A percentile compares a stretch with the other conserved stretches of the same genome.
Evolutionary conservation across 2,113 vertebrate genomes (phyloP).

Genomic region (Oncorhynchus keta): DNA sequence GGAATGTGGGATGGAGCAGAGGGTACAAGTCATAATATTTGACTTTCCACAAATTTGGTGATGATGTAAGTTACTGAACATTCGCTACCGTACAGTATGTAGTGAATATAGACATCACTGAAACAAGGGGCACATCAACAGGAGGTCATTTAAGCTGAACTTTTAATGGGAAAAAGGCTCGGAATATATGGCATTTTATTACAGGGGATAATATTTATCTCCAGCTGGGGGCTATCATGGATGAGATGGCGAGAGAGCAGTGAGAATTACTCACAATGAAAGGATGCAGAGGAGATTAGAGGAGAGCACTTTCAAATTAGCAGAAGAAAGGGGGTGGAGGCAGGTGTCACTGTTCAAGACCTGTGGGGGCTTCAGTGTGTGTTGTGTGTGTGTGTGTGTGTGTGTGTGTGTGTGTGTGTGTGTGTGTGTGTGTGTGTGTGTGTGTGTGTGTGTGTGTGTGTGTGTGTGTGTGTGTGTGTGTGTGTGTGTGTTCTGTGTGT

Average conservation of each 20-base stretch:
- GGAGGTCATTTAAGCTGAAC: too few species aligned
- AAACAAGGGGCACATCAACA: too few species aligned
- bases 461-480: neutral
- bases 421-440: slow-evolving; percentile 32
- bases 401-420: slow-evolving; percentile 18
- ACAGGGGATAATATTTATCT: neutral
- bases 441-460: neutral
- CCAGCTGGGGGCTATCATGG: too few species aligned
- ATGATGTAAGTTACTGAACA: too few species aligned
- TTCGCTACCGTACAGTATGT: too few species aligned
- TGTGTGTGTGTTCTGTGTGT: slow-evolving; percentile 17
- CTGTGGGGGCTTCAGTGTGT: slow-evolving; percentile 12
- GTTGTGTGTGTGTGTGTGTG: neutral
- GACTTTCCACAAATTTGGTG: too few species aligned
- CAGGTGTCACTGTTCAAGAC: slow-evolving; percentile 55
- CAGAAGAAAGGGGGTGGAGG: slow-evolving; percentile 40
- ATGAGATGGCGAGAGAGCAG: neutral
- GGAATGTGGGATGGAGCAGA: too few species aligned
- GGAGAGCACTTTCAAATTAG: slow-evolving; percentile 41
- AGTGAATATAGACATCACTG: too few species aligned
- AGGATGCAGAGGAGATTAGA: slow-evolving; percentile 1
- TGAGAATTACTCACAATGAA: neutral
- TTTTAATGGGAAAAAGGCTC: too few species aligned
- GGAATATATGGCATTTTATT: neutral
- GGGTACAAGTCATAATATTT: too few species aligned